Percentiles rank a stretch among this genome's conserved stretches.
These are phyloP conservation scores for Podiceps cristatus DNA, from an alignment of 2,113 vertebrate genomes.

Conservation along the genomic window DNA sequence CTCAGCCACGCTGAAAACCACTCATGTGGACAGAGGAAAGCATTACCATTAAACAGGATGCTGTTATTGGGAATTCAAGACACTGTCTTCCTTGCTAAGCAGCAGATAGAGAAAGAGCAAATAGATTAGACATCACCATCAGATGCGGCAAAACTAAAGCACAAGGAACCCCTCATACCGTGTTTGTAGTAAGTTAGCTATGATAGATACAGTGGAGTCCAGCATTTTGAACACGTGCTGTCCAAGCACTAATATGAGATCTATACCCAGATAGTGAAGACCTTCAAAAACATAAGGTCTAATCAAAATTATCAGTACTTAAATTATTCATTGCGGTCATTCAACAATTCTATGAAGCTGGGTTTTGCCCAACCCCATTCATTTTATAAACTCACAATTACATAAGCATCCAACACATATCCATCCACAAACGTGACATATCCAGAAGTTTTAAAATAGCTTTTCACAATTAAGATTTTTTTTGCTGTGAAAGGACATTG, in stretches of 20 bases:
- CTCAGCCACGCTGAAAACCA: neutral
- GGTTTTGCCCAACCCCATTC: neutral
- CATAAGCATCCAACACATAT: rapidly evolving
- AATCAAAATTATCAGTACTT: neutral
- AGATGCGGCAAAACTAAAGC: neutral
- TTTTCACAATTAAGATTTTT: neutral
- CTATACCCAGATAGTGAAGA: neutral
- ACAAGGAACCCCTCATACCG: neutral
- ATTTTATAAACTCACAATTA: neutral
- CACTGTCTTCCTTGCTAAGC: neutral
- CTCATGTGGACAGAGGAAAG: neutral
- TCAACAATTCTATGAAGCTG: neutral
- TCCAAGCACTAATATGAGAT: neutral
- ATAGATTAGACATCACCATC: neutral
- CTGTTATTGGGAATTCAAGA: neutral
- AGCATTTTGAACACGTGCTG: neutral
- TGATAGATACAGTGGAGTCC: rapidly evolving
- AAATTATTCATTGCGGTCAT: neutral
- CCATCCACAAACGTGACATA: neutral
- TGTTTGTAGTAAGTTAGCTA: neutral
- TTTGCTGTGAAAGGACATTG: neutral
- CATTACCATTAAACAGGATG: neutral
- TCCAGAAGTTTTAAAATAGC: neutral
- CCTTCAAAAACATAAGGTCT: neutral
- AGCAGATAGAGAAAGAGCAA: neutral